Percentiles rank a stretch among this genome's conserved stretches.
phyloP scores from a whole-genome alignment of 2,797 vertebrate genomes.

The Coilia nasus region DNA sequence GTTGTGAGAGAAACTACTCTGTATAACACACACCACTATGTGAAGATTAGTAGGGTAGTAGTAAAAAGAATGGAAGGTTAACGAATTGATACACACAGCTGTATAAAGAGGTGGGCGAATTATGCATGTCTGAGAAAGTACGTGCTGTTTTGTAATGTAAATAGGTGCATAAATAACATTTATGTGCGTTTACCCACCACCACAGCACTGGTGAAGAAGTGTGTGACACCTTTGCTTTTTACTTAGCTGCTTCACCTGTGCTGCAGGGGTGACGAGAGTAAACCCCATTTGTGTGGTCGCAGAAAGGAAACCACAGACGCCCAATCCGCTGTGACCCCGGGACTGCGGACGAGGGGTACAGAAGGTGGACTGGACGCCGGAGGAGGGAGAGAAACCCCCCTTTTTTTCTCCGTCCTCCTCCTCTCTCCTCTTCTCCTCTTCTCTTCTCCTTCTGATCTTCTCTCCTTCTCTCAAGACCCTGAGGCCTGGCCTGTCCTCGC shows the following conservation, averaged over 20 bases:
- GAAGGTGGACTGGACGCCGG: neutral
- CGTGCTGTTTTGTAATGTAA: no score
- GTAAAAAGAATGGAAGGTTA: no score
- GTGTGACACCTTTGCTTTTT: neutral
- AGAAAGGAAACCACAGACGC: neutral
- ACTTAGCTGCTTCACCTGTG: neutral
- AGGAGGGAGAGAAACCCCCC: conserved; percentile 62
- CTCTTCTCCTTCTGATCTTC: conserved; percentile 17
- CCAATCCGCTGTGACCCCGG: conserved; percentile 5
- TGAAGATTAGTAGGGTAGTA: no score
- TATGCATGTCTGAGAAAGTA: no score
- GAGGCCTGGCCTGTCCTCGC: conserved; percentile 44
- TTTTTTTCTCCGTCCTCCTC: conserved; percentile 40
- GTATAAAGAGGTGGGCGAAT: no score
- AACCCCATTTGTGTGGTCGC: neutral
- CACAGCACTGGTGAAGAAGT: neutral
- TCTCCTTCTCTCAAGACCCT: conserved; percentile 25
- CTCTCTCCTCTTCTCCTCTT: conserved; percentile 31
- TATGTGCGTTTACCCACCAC: no score
- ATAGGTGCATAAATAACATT: no score
- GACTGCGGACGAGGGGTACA: conserved; percentile 28
- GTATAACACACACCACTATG: neutral
- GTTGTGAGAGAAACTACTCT: neutral
- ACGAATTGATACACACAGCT: no score
- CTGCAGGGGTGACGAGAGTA: neutral